Evolutionary conservation across 1,140 invertebrate species (phyloP).

Genomic region (Aphelenchoides besseyi): DNA sequence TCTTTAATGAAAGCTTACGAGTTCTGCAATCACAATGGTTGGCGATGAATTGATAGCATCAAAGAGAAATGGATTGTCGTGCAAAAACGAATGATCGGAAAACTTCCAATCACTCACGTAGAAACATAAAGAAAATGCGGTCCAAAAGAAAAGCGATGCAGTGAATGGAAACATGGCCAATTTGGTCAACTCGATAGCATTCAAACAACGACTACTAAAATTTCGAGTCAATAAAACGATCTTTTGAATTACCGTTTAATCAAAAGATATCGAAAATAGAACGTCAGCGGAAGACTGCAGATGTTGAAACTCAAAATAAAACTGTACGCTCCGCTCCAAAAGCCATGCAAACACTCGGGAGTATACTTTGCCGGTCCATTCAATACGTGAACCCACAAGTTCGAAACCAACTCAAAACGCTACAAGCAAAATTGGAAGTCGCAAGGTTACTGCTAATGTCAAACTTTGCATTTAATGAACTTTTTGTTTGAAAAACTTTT

Average conservation of each 20-base stretch:
- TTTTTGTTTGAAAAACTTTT: background rate
- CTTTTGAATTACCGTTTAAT: background rate
- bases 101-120: background rate
- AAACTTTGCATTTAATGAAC: background rate
- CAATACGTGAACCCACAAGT: slow-evolving; percentile 6
- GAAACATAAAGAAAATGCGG: background rate
- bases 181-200: background rate
- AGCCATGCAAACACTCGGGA: background rate
- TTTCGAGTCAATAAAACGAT: background rate
- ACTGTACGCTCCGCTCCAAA: background rate
- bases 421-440: background rate
- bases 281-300: background rate
- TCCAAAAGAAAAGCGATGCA: background rate
- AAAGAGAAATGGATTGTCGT: background rate
- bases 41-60: background rate
- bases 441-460: background rate
- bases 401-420: background rate
- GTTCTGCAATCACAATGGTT: background rate
- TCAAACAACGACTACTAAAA: background rate
- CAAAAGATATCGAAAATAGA: background rate
- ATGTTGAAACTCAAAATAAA: background rate
- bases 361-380: background rate
- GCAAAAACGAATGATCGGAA: background rate
- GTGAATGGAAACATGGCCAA: background rate
- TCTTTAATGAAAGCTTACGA: background rate